These are phyloP conservation scores for Clusia tigrina DNA, from an alignment of 2,888 invertebrate species.

Conservation along the genomic window DNA sequence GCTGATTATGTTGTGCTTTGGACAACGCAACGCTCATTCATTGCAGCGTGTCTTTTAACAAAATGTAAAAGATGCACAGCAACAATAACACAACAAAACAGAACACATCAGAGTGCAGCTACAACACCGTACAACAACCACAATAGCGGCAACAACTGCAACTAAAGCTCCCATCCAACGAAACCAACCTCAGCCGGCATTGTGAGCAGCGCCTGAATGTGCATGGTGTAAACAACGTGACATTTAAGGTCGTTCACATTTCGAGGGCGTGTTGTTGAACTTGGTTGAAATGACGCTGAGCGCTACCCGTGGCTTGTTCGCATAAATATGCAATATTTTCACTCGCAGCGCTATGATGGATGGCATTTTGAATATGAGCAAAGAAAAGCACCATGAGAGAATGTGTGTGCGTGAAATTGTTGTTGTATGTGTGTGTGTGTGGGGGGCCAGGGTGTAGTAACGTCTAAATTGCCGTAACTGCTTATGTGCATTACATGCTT, in stretches of 20 bases:
- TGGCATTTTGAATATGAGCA: too few species aligned
- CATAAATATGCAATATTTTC: not conserved
- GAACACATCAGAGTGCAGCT: not conserved
- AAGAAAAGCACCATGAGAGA: too few species aligned
- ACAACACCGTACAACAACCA: conserved; percentile 27
- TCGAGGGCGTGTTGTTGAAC: conserved; percentile 63
- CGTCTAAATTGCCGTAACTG: too few species aligned
- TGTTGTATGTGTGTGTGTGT: too few species aligned
- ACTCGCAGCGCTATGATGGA: conserved; percentile 19
- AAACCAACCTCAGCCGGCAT: conserved; percentile 35
- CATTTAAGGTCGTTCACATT: conserved; percentile 62
- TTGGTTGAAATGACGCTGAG: conserved; percentile 43
- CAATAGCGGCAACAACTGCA: conserved; percentile 30
- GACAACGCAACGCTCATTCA: conserved; percentile 45
- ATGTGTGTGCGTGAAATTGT: not conserved
- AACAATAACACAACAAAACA: too few species aligned
- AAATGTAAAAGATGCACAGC: too few species aligned
- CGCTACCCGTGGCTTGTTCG: not conserved
- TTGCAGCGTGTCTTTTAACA: conserved; percentile 27
- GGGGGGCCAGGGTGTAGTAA: too few species aligned
- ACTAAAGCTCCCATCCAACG: conserved; percentile 37
- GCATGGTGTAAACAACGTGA: conserved; percentile 45
- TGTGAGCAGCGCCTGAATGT: conserved; percentile 24
- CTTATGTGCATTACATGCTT: too few species aligned
- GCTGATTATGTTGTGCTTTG: conserved; percentile 42